Evolutionary conservation across 2,113 vertebrate genomes (phyloP).

Genomic region (Sander lucioperca): DNA sequence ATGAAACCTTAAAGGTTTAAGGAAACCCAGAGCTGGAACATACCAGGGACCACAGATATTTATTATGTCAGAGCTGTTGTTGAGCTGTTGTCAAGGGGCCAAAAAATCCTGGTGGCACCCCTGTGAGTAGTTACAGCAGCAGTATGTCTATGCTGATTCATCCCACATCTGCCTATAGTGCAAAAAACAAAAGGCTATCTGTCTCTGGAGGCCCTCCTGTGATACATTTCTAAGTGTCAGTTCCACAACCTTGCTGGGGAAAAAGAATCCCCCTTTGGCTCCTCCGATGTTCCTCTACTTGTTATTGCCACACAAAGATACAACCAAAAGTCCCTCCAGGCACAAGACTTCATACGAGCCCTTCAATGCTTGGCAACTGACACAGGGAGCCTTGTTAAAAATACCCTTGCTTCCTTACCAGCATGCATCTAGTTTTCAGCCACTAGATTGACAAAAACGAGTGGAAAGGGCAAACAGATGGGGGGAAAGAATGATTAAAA

Average conservation of each 20-base stretch:
- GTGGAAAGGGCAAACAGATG: conserved; percentile 14
- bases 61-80: conserved; percentile 39
- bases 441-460: conserved; percentile 31
- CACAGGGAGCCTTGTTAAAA: conserved; percentile 72
- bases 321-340: conserved; percentile 73
- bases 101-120: conserved; percentile 18
- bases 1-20: conserved; percentile 13
- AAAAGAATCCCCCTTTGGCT: conserved; percentile 49
- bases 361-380: conserved; percentile 71
- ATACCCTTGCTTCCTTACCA: conserved; percentile 66
- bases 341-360: conserved; percentile 78
- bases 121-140: conserved; percentile 28
- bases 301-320: conserved; percentile 68
- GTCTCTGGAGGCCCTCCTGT: conserved; percentile 74
- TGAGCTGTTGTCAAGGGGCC: conserved; percentile 42
- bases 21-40: conserved; percentile 19
- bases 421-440: conserved; percentile 60
- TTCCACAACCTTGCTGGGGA: conserved; percentile 72
- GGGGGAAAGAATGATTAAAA: conserved; percentile 27
- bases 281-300: conserved; percentile 55
- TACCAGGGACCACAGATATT: conserved; percentile 37
- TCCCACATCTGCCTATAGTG: conserved; percentile 58
- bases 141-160: conserved; percentile 49
- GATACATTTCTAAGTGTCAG: conserved; percentile 76
- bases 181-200: conserved; percentile 73